Conservation (phyloP, 2,888 invertebrate genomes). For the Mylabris sibirica region DNA sequence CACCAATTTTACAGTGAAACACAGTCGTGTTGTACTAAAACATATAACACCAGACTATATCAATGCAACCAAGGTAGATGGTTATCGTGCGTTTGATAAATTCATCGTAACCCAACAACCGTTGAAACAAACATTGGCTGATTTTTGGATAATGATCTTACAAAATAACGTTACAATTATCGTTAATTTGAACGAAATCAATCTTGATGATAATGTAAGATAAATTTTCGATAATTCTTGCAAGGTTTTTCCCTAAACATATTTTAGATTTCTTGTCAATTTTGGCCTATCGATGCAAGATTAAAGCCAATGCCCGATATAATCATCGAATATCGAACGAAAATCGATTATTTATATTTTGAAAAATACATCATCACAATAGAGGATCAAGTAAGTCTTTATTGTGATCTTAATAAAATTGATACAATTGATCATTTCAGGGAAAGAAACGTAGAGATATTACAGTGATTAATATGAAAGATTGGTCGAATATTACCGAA, state of each 20-base stretch:
- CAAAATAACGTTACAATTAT: constrained; percentile 54
- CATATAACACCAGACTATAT: constrained; percentile 48
- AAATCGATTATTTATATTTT: background rate
- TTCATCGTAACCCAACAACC: constrained; percentile 59
- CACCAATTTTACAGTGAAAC: constrained; percentile 1
- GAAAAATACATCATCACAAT: constrained; percentile 6
- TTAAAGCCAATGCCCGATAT: constrained; percentile 6
- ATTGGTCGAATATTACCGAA: background rate
- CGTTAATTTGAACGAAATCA: constrained; percentile 53
- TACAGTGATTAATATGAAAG: constrained; percentile 8
- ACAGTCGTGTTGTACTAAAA: constrained; percentile 15
- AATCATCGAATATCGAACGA: constrained; percentile 1
- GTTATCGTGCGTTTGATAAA: constrained; percentile 47
- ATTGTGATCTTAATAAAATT: background rate
- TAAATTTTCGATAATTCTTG: background rate
- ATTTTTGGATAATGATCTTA: constrained; percentile 59
- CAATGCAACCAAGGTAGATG: constrained; percentile 57
- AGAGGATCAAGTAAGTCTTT: constrained; percentile 8
- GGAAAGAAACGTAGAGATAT: constrained; percentile 1
- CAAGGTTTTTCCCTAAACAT: background rate
- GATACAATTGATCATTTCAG: background rate
- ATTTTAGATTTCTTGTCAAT: constrained; percentile 4
- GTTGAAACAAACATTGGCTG: constrained; percentile 52
- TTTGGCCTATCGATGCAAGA: constrained; percentile 1
- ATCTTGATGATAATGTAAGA: background rate